Percentiles rank a stretch among this genome's conserved stretches.
Conservation (phyloP, 2,113 vertebrate genomes). For the Psilopsiagon aymara region DNA sequence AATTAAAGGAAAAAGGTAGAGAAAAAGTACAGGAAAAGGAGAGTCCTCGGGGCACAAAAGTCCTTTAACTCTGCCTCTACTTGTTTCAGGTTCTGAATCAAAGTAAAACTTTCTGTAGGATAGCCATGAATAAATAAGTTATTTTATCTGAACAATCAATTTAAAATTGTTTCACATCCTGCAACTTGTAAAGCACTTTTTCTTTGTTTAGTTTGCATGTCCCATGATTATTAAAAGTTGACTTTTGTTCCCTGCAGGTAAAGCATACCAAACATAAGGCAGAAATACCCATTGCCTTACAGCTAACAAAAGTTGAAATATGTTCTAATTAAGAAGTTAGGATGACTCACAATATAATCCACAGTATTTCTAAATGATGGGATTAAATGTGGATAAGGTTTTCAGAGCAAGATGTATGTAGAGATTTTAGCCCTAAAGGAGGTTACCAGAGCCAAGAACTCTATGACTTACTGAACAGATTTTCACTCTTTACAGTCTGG, state of each 20-base stretch:
- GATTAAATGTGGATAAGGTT: constrained; percentile 7
- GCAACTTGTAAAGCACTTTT: not conserved
- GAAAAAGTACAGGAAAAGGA: not conserved
- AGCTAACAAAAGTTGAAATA: not conserved
- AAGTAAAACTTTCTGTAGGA: not conserved
- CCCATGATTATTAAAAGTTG: not conserved
- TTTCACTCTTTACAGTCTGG: not conserved
- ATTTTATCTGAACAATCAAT: not conserved
- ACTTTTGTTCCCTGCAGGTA: not conserved
- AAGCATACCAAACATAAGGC: not conserved
- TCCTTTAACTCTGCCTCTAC: not conserved
- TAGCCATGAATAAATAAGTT: not conserved
- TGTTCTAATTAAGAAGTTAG: constrained; percentile 18
- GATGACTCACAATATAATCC: constrained; percentile 29
- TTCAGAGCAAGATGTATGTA: not conserved
- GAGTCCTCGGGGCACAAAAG: not conserved
- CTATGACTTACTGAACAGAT: not conserved
- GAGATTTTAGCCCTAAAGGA: not conserved
- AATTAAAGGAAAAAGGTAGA: not conserved
- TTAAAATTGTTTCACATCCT: not conserved
- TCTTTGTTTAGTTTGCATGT: not conserved
- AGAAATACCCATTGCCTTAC: not conserved
- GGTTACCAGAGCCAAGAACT: not conserved
- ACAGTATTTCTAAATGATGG: not conserved
- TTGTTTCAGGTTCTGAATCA: not conserved